Evolutionary conservation across 1,140 invertebrate species (phyloP), one percentile per base, ranked within the genome.

Genomic region (Drosophila littoralis): DNA sequence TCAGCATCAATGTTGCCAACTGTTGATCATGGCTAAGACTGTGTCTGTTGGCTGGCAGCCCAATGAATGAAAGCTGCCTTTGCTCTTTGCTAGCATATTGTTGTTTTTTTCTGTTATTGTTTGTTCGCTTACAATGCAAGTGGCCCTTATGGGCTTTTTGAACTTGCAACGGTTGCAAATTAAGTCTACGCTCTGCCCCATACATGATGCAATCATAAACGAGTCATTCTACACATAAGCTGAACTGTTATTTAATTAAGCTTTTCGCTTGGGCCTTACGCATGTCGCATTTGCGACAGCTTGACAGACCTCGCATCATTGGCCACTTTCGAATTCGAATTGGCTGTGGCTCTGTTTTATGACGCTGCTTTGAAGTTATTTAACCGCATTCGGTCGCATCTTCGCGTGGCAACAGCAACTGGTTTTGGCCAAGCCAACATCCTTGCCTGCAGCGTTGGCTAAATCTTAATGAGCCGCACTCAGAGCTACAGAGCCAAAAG

Each of bases 31-130:
- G 73, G 54, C 40, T 64, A n/a, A 48, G 42, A 35, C 72, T 68
- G 51, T 58, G 36, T 51, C 22, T 63, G 57, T 17, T 72, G 76
- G 43, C 7, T 38, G 58, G 28, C 67, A 52, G 81, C 35, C 69
- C 72, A 81, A 82, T 86, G 83, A 86, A 86, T 82, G 83, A 86
- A 86, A 88, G 76, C 79, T 67, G 48, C 67, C 48, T 59, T 68
- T 59, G 54, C 67, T 43, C 45, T 58, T 63, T 70, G n/a, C 13
- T 33, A 52, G 71, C 65, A 51, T 60, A 48, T 68, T 45, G 65
- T 60, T 75, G 64, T 65, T 57, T 60, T 10, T 61, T 63, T 28
- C 17, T 60, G 38, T 17, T 57, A 40, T 43, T 67, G 46, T 58
- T 38, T 71, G 22, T n/a, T 58, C 51, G 15, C 12, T 69, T 54